Percentiles rank a stretch among this genome's conserved stretches.
Evolutionary conservation across 2,113 vertebrate genomes (phyloP).

Genomic region (Thunnus maccoyii): DNA sequence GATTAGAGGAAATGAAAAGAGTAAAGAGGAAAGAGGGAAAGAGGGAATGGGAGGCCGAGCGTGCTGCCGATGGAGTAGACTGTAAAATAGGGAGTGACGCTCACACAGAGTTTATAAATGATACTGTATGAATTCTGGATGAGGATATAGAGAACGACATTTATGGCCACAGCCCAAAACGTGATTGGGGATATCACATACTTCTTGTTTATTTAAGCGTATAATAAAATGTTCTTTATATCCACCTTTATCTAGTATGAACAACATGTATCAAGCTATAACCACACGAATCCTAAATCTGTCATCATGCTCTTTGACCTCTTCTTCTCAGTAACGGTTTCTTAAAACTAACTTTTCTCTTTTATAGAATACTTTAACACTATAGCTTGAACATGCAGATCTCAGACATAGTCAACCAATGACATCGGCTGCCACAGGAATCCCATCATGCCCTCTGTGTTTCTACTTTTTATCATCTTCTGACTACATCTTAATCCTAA

Average conservation of each 20-base stretch:
- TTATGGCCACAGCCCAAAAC: background rate
- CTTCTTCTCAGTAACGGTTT: background rate
- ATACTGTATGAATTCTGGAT: slow-evolving; percentile 59
- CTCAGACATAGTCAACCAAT: too few species aligned
- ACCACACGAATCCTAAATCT: background rate
- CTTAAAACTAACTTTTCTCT: background rate
- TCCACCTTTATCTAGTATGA: background rate
- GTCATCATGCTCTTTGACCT: background rate
- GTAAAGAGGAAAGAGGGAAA: slow-evolving; percentile 78
- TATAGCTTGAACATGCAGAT: too few species aligned
- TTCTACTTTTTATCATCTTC: background rate
- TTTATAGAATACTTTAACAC: background rate
- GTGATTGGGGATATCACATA: background rate
- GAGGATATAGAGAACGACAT: slow-evolving; percentile 31
- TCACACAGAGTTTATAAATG: slow-evolving; percentile 53
- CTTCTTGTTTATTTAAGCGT: slow-evolving; percentile 2
- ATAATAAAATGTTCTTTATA: background rate
- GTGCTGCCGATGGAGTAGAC: slow-evolving; percentile 75
- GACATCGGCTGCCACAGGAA: too few species aligned
- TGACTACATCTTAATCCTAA: background rate
- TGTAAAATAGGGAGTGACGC: slow-evolving; percentile 72
- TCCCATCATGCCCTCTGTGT: too few species aligned
- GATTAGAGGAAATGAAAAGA: slow-evolving; percentile 83
- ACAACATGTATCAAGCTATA: background rate
- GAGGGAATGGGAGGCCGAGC: slow-evolving; percentile 77